Evolutionary conservation across 35 echinoderm and acorn worm species (phyloP), one percentile per base, ranked within the genome.

Genomic region (Heliocidaris tuberculata): DNA sequence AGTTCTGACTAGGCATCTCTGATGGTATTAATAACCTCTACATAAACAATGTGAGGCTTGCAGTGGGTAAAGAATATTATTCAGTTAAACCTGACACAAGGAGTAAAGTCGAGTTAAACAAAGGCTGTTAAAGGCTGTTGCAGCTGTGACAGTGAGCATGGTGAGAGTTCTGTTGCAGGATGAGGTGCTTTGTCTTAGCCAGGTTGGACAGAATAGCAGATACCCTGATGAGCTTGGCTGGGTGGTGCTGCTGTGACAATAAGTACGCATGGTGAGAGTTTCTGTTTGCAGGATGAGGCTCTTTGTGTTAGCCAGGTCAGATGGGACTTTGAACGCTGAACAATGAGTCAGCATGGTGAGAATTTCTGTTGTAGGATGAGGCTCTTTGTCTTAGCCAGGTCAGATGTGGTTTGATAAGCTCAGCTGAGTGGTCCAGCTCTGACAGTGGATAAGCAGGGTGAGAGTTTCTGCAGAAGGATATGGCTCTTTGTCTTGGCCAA

Each of bases 361-460:
- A 96, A 32, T 50, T 87, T 95, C 48, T 95, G 94, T 88, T 95
- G 97, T 24, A 92, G 85, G 4, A 94, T 31, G 27, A 95, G 85
- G 21, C 86, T 92, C 21, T 31, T 49, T 27, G 86, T 86, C 85
- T 88, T 56, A 31, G 93, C 30, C n/a, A 50, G 60, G 78, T 48
- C 30, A 1, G 60, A 49, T 71, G 94, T 49, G 31, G 48, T 93
- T 92, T 97, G 94, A 97, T 96, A 65, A 12, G 10, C 19, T 60
- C 0, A 42, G 59, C 59, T 60, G 12, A 9, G 59, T 60, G 59
- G 35, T 60, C 12, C 19, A 15, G 59, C 12, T 60, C 95, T 71
- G 15, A 97, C 90, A 48, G 97, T 97, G 49, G 96, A 89, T 86
- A 97, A 85, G 31, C 94, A 96, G 2, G 94, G 93, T 27, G 95